Percentiles rank a stretch among this genome's conserved stretches.
Evolutionary conservation across 1,140 invertebrate species (phyloP).

Genomic region (Sminthurides bifidus): DNA sequence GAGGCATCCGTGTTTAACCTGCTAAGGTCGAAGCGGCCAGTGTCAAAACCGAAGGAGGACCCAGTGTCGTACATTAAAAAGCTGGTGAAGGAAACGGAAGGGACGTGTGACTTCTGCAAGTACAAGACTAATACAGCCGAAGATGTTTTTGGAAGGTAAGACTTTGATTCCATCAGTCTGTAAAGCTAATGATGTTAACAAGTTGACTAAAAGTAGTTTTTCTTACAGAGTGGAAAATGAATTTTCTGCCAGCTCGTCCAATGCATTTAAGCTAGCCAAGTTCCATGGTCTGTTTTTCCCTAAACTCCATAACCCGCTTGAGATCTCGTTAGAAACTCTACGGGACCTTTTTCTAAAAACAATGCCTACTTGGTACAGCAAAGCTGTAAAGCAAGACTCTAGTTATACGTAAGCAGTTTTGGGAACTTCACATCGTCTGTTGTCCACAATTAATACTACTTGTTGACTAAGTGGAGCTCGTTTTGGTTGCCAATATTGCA

Average conservation of each 20-base stretch:
- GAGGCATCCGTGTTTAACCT: constrained; percentile 39
- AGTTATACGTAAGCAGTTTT: constrained; percentile 28
- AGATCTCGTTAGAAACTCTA: constrained; percentile 36
- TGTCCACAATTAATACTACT: background rate
- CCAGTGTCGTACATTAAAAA: constrained; percentile 28
- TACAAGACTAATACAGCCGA: constrained; percentile 37
- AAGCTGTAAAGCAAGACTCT: constrained; percentile 20
- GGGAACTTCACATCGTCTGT: background rate
- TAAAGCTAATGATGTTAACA: background rate
- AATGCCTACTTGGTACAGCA: constrained; percentile 35
- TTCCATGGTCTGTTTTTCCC: constrained; percentile 40
- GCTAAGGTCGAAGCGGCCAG: constrained; percentile 37
- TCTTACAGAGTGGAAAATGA: constrained; percentile 34
- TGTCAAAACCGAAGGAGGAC: constrained; percentile 13
- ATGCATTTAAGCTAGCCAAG: constrained; percentile 42
- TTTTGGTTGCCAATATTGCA: constrained; percentile 33
- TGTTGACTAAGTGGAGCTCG: constrained; percentile 1
- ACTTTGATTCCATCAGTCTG: background rate
- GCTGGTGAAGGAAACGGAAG: constrained; percentile 25
- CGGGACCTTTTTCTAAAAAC: constrained; percentile 37
- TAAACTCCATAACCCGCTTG: constrained; percentile 38
- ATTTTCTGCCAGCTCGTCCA: constrained; percentile 38
- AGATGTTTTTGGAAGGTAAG: constrained; percentile 36
- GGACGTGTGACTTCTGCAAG: constrained; percentile 37
- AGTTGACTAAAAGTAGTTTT: background rate